A percentile compares a stretch with the other conserved stretches of the same genome.
Conservation (phyloP, 1,140 invertebrate species). For the Sarcophaga peregrina region DNA sequence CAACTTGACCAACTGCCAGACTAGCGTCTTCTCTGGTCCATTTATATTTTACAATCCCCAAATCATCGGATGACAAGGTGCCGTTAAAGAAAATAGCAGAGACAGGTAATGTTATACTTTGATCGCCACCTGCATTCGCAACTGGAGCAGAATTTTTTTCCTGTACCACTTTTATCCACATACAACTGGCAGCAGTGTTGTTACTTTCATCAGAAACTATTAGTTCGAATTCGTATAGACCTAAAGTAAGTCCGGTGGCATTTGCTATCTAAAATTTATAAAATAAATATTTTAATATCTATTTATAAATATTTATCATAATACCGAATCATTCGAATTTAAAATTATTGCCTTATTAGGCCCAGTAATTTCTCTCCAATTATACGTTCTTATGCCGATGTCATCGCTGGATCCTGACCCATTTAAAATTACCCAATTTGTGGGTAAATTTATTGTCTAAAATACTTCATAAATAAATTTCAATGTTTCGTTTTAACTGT, state of each 20-base stretch:
- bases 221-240: constrained; percentile 85
- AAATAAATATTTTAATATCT: neutral
- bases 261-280: constrained; percentile 70
- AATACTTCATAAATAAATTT: constrained; percentile 42
- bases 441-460: constrained; percentile 83
- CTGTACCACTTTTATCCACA: constrained; percentile 87
- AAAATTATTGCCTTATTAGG: constrained; percentile 71
- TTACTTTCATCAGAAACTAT: constrained; percentile 87
- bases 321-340: constrained; percentile 67
- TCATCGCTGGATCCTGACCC: constrained; percentile 87
- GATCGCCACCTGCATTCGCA: constrained; percentile 88
- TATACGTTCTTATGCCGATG: constrained; percentile 82
- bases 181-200: constrained; percentile 79
- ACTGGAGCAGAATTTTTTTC: constrained; percentile 89
- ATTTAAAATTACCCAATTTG: constrained; percentile 82
- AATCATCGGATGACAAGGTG: constrained; percentile 86
- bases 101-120: constrained; percentile 79
- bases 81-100: constrained; percentile 86
- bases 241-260: constrained; percentile 83
- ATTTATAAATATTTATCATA: constrained; percentile 45
- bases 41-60: constrained; percentile 83
- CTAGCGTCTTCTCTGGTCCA: constrained; percentile 87
- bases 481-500: neutral
- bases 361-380: constrained; percentile 82
- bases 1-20: constrained; percentile 84